Conservation (phyloP, 2,797 vertebrate species). For the Muraenolepis orangiensis region DNA sequence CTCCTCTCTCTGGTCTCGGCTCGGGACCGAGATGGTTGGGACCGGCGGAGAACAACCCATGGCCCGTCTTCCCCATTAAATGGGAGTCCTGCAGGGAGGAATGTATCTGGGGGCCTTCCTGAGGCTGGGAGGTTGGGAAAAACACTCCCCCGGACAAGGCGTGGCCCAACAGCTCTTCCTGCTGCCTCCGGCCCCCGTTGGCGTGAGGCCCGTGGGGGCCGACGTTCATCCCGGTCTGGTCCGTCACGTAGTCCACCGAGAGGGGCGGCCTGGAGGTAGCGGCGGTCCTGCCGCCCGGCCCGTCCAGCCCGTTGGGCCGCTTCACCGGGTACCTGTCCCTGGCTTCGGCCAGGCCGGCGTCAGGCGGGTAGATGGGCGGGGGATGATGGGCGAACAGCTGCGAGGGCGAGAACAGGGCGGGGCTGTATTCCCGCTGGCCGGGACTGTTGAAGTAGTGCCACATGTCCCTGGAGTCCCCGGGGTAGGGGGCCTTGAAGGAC, state of each 20-base stretch:
- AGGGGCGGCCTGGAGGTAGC: slow-evolving; percentile 55
- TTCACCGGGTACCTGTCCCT: slow-evolving; percentile 68
- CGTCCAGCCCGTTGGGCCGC: slow-evolving; percentile 73
- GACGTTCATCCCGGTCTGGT: slow-evolving; percentile 57
- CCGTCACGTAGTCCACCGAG: slow-evolving; percentile 57
- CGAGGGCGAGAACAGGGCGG: slow-evolving; percentile 63
- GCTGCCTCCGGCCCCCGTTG: slow-evolving; percentile 71
- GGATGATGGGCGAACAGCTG: slow-evolving; percentile 64
- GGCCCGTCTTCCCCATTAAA: slow-evolving; percentile 55
- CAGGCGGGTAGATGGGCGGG: slow-evolving; percentile 65
- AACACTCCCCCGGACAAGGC: slow-evolving; percentile 48
- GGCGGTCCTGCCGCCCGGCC: slow-evolving; percentile 65
- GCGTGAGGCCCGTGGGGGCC: slow-evolving; percentile 60
- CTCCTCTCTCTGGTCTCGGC: slow-evolving; percentile 56
- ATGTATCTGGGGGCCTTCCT: slow-evolving; percentile 69
- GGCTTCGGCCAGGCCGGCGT: slow-evolving; percentile 57
- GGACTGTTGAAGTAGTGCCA: slow-evolving; percentile 70
- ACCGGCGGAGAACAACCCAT: slow-evolving; percentile 52
- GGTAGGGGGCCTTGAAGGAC: slow-evolving; percentile 71
- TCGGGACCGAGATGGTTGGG: slow-evolving; percentile 62
- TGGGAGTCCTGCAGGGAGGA: slow-evolving; percentile 69
- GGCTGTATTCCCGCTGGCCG: slow-evolving; percentile 62
- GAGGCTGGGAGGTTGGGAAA: slow-evolving; percentile 60
- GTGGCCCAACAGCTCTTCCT: slow-evolving; percentile 57
- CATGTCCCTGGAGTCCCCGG: slow-evolving; percentile 69